Percentiles rank a stretch among this genome's conserved stretches.
phyloP scores from a whole-genome alignment of 2,113 vertebrate genomes.

The Nothobranchius furzeri region DNA sequence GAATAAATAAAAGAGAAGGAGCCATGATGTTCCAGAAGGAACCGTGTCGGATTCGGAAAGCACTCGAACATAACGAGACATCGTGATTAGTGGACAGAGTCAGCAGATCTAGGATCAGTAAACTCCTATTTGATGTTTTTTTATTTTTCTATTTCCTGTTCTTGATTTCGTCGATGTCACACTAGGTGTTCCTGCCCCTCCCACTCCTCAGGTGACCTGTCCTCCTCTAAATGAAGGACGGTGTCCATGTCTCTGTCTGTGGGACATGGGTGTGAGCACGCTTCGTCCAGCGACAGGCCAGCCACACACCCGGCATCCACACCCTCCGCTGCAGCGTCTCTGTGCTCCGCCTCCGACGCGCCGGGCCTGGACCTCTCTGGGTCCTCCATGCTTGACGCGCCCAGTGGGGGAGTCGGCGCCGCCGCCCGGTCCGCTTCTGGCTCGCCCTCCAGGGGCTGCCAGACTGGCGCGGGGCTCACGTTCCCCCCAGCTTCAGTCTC shows the following conservation, averaged over 20 bases:
- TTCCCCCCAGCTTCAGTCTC: constrained; percentile 50
- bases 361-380: constrained; percentile 33
- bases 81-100: constrained; percentile 64
- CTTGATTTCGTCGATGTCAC: constrained; percentile 35
- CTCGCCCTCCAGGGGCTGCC: constrained; percentile 73
- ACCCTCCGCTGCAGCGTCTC: constrained; percentile 24
- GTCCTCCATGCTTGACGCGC: constrained; percentile 5
- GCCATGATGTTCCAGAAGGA: constrained; percentile 50
- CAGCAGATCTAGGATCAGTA: constrained; percentile 51
- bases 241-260: constrained; percentile 50
- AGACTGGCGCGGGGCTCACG: constrained; percentile 16
- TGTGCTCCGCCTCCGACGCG: constrained; percentile 55
- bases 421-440: constrained; percentile 19
- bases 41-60: constrained; percentile 53
- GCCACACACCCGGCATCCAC: constrained; percentile 48
- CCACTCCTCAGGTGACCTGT: constrained; percentile 67
- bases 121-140: constrained; percentile 26
- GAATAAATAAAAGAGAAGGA: constrained; percentile 47
- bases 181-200: constrained; percentile 74
- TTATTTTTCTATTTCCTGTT: background rate
- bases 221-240: constrained; percentile 51
- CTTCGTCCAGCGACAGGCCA: constrained; percentile 71
- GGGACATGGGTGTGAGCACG: constrained; percentile 45
- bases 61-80: constrained; percentile 55
- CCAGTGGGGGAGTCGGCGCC: background rate